Percentiles rank a stretch among this genome's conserved stretches.
These are phyloP conservation scores for Rutilus rutilus DNA, from an alignment of 2,113 vertebrate genomes.

Conservation along the genomic window DNA sequence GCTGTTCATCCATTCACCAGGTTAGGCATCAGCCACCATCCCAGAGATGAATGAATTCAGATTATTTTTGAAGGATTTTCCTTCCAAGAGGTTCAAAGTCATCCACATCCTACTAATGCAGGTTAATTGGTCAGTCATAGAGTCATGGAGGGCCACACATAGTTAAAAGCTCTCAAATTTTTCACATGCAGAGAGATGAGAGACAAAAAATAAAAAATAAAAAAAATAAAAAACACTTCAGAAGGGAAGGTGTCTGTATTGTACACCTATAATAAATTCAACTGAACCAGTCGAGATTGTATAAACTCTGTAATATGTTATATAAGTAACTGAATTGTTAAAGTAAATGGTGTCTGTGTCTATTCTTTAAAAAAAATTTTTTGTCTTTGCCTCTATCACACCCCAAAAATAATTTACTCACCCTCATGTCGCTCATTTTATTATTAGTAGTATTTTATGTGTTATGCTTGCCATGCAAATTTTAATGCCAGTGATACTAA, in stretches of 20 bases:
- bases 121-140: conserved; percentile 35
- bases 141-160: conserved; percentile 35
- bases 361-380: no score
- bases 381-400: background rate
- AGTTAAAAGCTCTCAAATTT: background rate
- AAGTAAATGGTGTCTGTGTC: background rate
- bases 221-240: background rate
- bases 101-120: conserved; percentile 37
- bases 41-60: conserved; percentile 25
- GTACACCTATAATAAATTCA: background rate
- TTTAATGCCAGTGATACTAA: background rate
- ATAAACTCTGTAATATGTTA: background rate
- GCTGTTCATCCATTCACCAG: conserved; percentile 10
- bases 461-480: background rate
- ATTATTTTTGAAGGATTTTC: conserved; percentile 41
- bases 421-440: background rate
- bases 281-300: background rate
- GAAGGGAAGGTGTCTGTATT: background rate
- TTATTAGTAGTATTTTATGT: background rate
- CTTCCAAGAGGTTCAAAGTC: conserved; percentile 36
- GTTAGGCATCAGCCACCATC: background rate
- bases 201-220: background rate
- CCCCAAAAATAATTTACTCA: background rate
- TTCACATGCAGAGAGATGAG: conserved; percentile 9
- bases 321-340: background rate